Base-by-base conservation (phyloP, 2,797 vertebrate genomes). In the Liasis olivaceus region DNA sequence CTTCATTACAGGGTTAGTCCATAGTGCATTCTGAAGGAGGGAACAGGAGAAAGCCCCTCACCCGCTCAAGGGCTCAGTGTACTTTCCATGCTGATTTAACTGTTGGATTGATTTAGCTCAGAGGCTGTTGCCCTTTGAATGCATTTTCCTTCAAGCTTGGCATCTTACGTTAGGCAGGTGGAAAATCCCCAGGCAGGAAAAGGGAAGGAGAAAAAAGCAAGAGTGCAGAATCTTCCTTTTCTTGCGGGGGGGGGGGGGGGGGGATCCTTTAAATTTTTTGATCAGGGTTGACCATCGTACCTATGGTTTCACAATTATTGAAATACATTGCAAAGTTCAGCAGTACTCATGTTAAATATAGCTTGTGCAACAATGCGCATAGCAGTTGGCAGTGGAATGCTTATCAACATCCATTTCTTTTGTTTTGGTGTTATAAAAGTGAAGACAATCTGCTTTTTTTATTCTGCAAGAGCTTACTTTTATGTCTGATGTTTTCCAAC, bases 1-100 rank as follows among this genome's bases (percentile, higher is more conserved):
- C 63, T 87, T 94, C 58, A 0, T 94, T 94, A n/a, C 51, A 91
- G 93, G 4, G 2, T 13, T 93, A 95, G 84, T 91, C 89, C 88
- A 84, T 31, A 89, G 89, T 64, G 90, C 2, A 2, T 89, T 92
- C 90, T 92, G 58, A 95, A 92, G 84, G 90, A 64, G 31, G 66
- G 89, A 87, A 3, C 9, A 5, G 93, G 59, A 64, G 93, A 96
- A 95, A 94, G 91, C 36, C 81, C 28, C 31, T 56, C 88, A 0
- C 24, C 8, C 63, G 77, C 93, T 86, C 93, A 86, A 90, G 85
- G n/a, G 94, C 26, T 89, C 93, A 93, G 5, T 9, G 60, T 91
- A 88, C 12, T 63, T 93, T 90, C 85, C 69, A 66, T 92, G 72
- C 77, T 0, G 0, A 4, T 95, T 93, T 96, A 94, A 87, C 63